A percentile compares a stretch with the other conserved stretches of the same genome.
Evolutionary conservation across 2,113 vertebrate genomes (phyloP).

Genomic region (Peucedramus taeniatus): DNA sequence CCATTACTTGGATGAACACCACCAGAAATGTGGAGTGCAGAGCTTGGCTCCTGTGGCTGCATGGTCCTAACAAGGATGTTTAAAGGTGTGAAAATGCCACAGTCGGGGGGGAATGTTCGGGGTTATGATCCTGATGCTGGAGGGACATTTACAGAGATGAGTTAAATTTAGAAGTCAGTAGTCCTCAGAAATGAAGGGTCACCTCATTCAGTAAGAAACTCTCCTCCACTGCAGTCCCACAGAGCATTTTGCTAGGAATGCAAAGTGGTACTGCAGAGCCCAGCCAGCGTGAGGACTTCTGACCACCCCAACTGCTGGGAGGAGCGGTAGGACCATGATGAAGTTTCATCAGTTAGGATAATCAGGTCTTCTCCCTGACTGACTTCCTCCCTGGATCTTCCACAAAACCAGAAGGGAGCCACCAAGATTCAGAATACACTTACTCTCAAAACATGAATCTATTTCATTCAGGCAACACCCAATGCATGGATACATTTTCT

Average conservation of each 20-base stretch:
- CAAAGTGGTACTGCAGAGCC: background rate
- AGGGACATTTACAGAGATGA: background rate
- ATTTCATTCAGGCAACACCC: background rate
- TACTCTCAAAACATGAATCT: background rate
- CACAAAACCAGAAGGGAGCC: background rate
- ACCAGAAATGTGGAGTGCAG: background rate
- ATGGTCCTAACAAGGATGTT: fast-evolving
- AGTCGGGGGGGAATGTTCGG: background rate
- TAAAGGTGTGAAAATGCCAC: background rate
- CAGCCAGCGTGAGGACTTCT: background rate
- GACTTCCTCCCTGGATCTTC: background rate
- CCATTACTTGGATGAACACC: background rate
- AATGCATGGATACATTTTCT: background rate
- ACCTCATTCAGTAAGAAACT: background rate
- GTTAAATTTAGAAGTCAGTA: background rate
- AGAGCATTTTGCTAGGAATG: background rate
- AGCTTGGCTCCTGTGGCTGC: background rate
- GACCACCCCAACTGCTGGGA: background rate
- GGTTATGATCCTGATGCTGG: background rate
- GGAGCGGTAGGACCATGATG: background rate
- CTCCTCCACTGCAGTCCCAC: background rate
- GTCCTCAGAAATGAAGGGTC: background rate
- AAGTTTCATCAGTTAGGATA: background rate
- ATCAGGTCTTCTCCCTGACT: background rate
- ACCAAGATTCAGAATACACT: background rate